These are phyloP conservation scores for Anagrus nilaparvatae DNA, from an alignment of 1,140 invertebrate species.

Conservation along the genomic window DNA sequence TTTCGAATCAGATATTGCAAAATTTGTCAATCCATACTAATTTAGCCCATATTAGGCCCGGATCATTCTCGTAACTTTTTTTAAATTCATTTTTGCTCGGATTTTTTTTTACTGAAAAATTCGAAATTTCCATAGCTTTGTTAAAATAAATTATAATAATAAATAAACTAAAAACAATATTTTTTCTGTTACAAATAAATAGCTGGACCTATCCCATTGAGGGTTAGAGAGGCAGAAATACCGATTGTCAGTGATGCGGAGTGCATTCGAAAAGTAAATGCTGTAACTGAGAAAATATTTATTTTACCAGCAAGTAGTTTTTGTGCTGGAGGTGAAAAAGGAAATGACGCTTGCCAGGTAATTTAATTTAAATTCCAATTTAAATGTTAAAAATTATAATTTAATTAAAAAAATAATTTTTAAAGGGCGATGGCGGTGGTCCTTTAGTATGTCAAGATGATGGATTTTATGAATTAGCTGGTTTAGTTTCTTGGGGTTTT, in stretches of 20 bases:
- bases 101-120: no score
- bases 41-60: no score
- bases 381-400: slow-evolving; percentile 7
- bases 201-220: slow-evolving; percentile 83
- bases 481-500: slow-evolving; percentile 87
- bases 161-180: no score
- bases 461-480: slow-evolving; percentile 83
- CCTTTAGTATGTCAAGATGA: slow-evolving; percentile 86
- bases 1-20: no score
- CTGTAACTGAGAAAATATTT: slow-evolving; percentile 88
- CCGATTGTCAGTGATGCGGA: slow-evolving; percentile 89
- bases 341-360: slow-evolving; percentile 89
- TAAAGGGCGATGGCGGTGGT: slow-evolving; percentile 81
- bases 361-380: slow-evolving; percentile 12
- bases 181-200: slow-evolving; percentile 24
- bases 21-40: no score
- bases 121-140: no score
- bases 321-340: slow-evolving; percentile 85
- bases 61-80: no score
- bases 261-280: slow-evolving; percentile 84
- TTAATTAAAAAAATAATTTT: slow-evolving; percentile 17
- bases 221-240: slow-evolving; percentile 80
- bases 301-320: slow-evolving; percentile 85
- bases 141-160: no score
- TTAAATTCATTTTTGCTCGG: no score